Evolutionary conservation across 92 coral and sea anemone species (phyloP), one percentile per base, ranked within the genome.

Genomic region (Porites rus): DNA sequence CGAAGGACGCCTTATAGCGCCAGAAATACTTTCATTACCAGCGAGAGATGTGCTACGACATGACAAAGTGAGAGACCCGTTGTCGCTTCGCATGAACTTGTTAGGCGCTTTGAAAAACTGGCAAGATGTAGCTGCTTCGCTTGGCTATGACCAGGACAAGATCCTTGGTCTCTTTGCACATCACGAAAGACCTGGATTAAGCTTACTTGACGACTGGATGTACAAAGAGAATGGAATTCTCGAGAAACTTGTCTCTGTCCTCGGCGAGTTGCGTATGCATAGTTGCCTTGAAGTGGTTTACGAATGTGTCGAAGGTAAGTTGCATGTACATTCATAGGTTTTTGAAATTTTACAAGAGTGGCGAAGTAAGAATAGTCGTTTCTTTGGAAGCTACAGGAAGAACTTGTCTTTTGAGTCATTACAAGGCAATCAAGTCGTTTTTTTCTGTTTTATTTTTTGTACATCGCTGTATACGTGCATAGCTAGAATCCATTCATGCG

Each of bases 111-210:
- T 92, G 74, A 80, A 9, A 72, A 92, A 85, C 73, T 92, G 94
- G 94, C 75, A 75, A 65, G 58, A 92, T 68, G 94, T 92, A 16
- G 94, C 94, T 43, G 78, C 53, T 25, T 28, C n/a, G 21, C 82
- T 92, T 4, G 85, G 78, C 8, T 92, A 89, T 60, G 25, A 46
- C 18, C 18, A 73, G 1, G 78, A 64, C 14, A 69, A 69, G 63
- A 92, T 92, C 4, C 66, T 17, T 20, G 94, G 94, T 19, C 66
- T 79, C 65, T 92, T 84, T 69, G 79, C 84, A 7, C 87, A 83
- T 63, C 14, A 25, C 25, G 7, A 62, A 46, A 28, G 24, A 21
- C 87, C 87, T 19, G 87, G 80, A 73, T 59, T 73, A 51, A 7
- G 16, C 0, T 31, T 83, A 5, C 64, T 83, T 31, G 64, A 83